A percentile compares a stretch with the other conserved stretches of the same genome.
These are phyloP conservation scores for Apocrypta bakeri DNA, from an alignment of 1,140 invertebrate species.

Conservation along the genomic window DNA sequence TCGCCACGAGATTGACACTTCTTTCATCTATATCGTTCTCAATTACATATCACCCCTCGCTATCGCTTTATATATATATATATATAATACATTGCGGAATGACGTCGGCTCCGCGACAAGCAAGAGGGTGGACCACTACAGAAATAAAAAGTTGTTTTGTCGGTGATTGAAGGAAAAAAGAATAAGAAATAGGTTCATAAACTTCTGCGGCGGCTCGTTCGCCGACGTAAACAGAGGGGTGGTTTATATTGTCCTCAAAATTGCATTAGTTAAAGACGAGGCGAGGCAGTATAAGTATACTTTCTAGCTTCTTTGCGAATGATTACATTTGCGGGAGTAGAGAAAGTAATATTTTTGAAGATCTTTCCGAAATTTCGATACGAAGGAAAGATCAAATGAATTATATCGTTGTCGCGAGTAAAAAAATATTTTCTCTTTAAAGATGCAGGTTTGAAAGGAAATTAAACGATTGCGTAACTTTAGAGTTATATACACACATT, in stretches of 20 bases:
- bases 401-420: not conserved
- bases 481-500: not conserved
- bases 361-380: not conserved
- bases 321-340: not conserved
- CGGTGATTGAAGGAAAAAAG: slow-evolving; percentile 3
- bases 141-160: slow-evolving; percentile 63
- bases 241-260: slow-evolving; percentile 44
- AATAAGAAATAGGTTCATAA: slow-evolving; percentile 59
- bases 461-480: not conserved
- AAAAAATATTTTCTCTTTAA: not conserved
- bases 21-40: not conserved
- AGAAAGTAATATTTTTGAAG: not conserved
- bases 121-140: not conserved
- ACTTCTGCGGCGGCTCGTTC: slow-evolving; percentile 46
- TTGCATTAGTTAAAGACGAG: slow-evolving; percentile 60
- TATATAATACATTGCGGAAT: not conserved
- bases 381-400: no score
- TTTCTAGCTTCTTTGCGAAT: not conserved
- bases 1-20: not conserved
- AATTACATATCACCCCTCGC: not conserved
- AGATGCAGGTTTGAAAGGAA: not conserved
- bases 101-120: not conserved
- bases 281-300: slow-evolving; percentile 16
- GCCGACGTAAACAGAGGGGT: slow-evolving; percentile 57
- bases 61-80: not conserved